Conservation (phyloP, 2,113 vertebrate genomes). For the Hippopotamus amphibius region DNA sequence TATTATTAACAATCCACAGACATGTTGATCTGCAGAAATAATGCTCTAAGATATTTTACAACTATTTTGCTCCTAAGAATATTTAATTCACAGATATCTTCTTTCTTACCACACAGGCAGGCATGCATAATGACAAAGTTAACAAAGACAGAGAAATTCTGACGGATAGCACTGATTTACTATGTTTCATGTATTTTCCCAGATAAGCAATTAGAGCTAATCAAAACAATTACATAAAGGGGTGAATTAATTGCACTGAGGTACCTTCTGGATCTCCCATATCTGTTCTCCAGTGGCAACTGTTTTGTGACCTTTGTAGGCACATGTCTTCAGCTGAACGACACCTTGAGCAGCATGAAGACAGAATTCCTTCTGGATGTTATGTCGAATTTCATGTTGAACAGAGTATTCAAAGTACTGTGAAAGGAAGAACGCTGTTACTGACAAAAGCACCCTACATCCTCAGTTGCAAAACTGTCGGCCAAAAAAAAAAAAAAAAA, state of each 20-base stretch:
- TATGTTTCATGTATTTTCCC: background rate
- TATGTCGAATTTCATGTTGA: conserved; percentile 95
- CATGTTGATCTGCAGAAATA: background rate
- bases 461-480: background rate
- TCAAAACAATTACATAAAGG: background rate
- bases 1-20: conserved; percentile 33
- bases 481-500: background rate
- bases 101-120: background rate
- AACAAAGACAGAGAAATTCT: conserved; percentile 21
- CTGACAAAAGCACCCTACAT: background rate
- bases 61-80: background rate
- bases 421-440: conserved; percentile 67
- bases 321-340: conserved; percentile 92
- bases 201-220: background rate
- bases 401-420: conserved; percentile 98
- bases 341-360: conserved; percentile 88
- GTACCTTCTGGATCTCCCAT: conserved; percentile 95
- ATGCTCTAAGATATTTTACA: background rate
- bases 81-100: conserved; percentile 21
- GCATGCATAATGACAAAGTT: background rate
- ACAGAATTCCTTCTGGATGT: conserved; percentile 97
- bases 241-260: background rate
- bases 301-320: conserved; percentile 91
- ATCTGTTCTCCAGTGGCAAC: conserved; percentile 89
- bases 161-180: background rate